Evolutionary conservation across 2,113 vertebrate genomes (phyloP), one percentile per base, ranked within the genome.

Genomic region (Cryptotis parvus): DNA sequence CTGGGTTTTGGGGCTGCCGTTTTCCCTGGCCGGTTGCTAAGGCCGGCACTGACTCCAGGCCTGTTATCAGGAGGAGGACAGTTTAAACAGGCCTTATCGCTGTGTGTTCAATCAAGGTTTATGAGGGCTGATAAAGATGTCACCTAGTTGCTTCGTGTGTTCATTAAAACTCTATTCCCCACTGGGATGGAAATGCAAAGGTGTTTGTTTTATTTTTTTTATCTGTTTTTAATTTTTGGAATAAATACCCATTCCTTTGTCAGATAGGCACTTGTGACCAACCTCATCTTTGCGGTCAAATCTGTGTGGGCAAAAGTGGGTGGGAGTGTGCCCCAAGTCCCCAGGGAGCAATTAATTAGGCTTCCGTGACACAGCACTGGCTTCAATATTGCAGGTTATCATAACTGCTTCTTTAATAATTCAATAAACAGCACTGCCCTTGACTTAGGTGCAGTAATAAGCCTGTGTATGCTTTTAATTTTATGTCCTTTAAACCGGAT

Each of bases 81-180:
- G 98, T 99, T 99, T 99, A 99, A 99, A 99, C 98, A 99, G 98
- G 97, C 97, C 98, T 99, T 99, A 99, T 99, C 99, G 92, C 98
- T 99, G 98, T 98, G 98, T 98, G 98, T 98, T 99, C 99, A 99
- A 99, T 99, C 99, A 99, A 98, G 98, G 98, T 99, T 99, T 99
- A 99, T 99, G 99, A 99, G 98, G 98, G 97, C 98, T 98, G 99
- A 99, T 99, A 99, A 99, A 98, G 98, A 98, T 97, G 98, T 98
- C 98, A 98, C 98, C 97, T 97, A 94, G 95, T 95, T 97, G 97
- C 97, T 97, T 92, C 92, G 95, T 96, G 94, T 97, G 97, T 98
- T 98, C 97, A 98, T 98, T 98, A 97, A 98, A 98, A 98, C 90
- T 55, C 96, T 97, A 95, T 97, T 97, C 95, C 85, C 90, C 89